Evolutionary conservation across 1,140 invertebrate genomes (phyloP).

Genomic region (Pararge aegeria): DNA sequence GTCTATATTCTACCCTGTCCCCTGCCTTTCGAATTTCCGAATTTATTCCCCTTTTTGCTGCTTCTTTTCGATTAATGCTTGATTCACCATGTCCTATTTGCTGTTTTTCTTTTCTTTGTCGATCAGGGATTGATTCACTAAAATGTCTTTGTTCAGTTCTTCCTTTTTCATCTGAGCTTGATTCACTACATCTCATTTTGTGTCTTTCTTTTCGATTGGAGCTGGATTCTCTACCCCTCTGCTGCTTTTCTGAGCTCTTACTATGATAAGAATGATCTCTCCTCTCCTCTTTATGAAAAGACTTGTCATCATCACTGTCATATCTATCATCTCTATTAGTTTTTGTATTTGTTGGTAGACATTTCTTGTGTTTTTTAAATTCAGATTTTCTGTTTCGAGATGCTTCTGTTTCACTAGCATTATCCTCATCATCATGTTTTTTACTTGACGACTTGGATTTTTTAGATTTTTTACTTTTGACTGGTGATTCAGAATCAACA

Average conservation of each 20-base stretch:
- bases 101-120: neutral
- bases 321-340: neutral
- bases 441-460: constrained; percentile 25
- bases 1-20: neutral
- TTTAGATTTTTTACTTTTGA: constrained; percentile 20
- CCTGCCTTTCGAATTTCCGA: neutral
- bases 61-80: neutral
- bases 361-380: constrained; percentile 8
- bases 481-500: constrained; percentile 21
- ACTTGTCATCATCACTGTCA: constrained; percentile 17
- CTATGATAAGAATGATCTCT: constrained; percentile 16
- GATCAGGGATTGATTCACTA: neutral
- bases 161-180: neutral
- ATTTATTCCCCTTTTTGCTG: constrained; percentile 15
- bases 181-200: neutral
- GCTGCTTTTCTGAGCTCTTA: constrained; percentile 11
- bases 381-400: constrained; percentile 18
- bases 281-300: constrained; percentile 22
- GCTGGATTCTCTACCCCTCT: constrained; percentile 18
- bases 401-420: constrained; percentile 22
- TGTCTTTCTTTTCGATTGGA: constrained; percentile 1
- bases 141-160: neutral
- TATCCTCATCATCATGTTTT: constrained; percentile 29
- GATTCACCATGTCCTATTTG: neutral
- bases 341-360: constrained; percentile 21